Percentiles rank a stretch among this genome's conserved stretches.
phyloP scores from a whole-genome alignment of 2,113 vertebrate species.

The Formicarius rufipectus region DNA sequence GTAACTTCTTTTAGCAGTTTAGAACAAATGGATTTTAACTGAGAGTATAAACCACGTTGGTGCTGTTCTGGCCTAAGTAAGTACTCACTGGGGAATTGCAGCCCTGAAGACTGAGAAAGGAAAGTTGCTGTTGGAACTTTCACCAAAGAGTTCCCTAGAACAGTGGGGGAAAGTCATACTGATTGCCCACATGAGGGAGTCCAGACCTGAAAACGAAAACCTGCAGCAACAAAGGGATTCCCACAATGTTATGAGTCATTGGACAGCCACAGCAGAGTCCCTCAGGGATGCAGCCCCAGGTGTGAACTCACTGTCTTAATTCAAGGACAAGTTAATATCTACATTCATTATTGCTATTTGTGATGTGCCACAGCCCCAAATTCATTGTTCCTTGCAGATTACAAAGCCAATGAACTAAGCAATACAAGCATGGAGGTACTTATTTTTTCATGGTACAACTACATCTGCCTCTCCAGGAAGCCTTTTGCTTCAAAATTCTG shows the following conservation, averaged over 20 bases:
- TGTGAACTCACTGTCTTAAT: background rate
- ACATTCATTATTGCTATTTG: background rate
- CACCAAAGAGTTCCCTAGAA: background rate
- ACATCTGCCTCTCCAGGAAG: background rate
- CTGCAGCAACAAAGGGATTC: conserved; percentile 27
- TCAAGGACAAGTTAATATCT: background rate
- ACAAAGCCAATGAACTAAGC: background rate
- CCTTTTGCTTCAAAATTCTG: background rate
- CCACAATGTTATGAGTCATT: background rate
- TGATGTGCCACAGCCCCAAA: background rate
- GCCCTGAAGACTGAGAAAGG: background rate
- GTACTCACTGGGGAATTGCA: background rate
- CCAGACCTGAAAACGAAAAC: background rate
- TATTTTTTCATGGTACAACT: background rate
- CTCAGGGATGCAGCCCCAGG: background rate
- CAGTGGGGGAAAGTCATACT: background rate
- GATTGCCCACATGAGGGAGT: background rate
- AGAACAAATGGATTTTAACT: background rate
- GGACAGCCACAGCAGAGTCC: background rate
- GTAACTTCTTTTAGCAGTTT: background rate
- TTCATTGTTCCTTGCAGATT: background rate
- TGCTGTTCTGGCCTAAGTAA: background rate
- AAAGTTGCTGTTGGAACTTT: background rate
- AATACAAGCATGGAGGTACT: background rate
- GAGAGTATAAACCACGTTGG: background rate